Base-by-base conservation (phyloP, 2,113 vertebrate genomes). In the Nymphicus hollandicus region DNA sequence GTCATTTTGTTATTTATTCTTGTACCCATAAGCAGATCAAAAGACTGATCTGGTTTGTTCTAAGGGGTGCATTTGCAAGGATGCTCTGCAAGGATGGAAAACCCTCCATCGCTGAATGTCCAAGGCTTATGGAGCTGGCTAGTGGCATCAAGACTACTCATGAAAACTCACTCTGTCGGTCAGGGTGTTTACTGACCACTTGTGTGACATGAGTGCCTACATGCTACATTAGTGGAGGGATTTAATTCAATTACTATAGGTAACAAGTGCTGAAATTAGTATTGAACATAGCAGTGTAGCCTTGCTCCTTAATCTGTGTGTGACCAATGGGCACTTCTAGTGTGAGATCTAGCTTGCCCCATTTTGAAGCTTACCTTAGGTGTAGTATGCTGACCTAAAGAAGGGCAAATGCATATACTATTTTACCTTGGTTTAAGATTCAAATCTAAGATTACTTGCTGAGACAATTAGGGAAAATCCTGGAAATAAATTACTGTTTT, bases 81-180 rank as follows among this genome's bases (percentile, higher is more conserved):
- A 76, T 39, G 9, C 24, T 68, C 29, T 2, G 1, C 9, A 5
- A 19, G 20, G n/a, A 18, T 44, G 28, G n/a, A 52, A 13, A 13
- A 31, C 4, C 22, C 7, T 64, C 43, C 5, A 1, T 31, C 0
- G 3, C 13, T n/a, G 63, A 74, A 53, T 0, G 0, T 31, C 28
- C 55, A 74, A 71, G 28, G 27, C 4, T 63, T 33, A 11, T 20
- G 20, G 52, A 86, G 10, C 14, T 55, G 17, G 3, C 10, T 43
- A 23, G 10, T 56, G 24, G 11, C 28, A 61, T 19, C 29, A 61
- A 66, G 41, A 17, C 11, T 47, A 55, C 44, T 73, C 27, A 43
- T 41, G 33, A 76, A 81, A 73, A 6, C 28, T 73, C 33, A 47
- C 23, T 47, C 31, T 22, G 3, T n/a, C 76, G 44, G 60, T 84